These are phyloP conservation scores for Fopius arisanus DNA, from an alignment of 1,140 invertebrate species.

Conservation along the genomic window DNA sequence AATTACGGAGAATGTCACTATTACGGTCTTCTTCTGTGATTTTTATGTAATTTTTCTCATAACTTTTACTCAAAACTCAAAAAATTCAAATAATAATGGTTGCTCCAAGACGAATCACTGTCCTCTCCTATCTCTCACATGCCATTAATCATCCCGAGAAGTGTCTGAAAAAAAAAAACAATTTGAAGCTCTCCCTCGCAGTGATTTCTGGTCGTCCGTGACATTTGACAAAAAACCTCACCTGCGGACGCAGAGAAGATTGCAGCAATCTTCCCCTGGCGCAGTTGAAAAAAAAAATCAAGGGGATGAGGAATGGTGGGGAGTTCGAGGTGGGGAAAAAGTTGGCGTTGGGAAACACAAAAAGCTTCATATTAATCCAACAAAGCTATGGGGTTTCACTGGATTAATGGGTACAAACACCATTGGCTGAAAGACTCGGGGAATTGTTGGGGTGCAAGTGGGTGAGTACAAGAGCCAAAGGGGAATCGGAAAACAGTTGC, in stretches of 20 bases:
- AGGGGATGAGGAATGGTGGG: not conserved
- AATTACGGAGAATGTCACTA: too few relatives aligned
- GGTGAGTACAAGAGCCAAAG: not conserved
- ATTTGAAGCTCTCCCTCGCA: not conserved
- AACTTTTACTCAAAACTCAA: too few relatives aligned
- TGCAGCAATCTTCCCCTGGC: not conserved
- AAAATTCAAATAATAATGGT: too few relatives aligned
- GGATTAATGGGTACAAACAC: constrained; percentile 31
- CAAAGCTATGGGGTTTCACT: constrained; percentile 27
- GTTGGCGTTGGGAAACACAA: not conserved
- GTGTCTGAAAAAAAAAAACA: not conserved
- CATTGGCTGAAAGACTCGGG: not conserved
- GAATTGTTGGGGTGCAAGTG: constrained; percentile 1
- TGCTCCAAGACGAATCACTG: not conserved
- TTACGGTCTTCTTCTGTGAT: too few relatives aligned
- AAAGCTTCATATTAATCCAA: constrained; percentile 30
- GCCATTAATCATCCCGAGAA: not conserved
- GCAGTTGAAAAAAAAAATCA: not conserved
- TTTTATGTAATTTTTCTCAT: too few relatives aligned
- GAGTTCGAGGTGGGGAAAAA: not conserved
- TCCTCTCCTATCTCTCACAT: not conserved
- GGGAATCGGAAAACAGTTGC: constrained; percentile 8
- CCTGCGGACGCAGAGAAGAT: not conserved
- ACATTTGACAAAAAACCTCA: not conserved
- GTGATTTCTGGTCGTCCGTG: not conserved